Percentiles rank a stretch among this genome's conserved stretches.
Conservation (phyloP, 2,797 vertebrate species). For the Limosa lapponica region DNA sequence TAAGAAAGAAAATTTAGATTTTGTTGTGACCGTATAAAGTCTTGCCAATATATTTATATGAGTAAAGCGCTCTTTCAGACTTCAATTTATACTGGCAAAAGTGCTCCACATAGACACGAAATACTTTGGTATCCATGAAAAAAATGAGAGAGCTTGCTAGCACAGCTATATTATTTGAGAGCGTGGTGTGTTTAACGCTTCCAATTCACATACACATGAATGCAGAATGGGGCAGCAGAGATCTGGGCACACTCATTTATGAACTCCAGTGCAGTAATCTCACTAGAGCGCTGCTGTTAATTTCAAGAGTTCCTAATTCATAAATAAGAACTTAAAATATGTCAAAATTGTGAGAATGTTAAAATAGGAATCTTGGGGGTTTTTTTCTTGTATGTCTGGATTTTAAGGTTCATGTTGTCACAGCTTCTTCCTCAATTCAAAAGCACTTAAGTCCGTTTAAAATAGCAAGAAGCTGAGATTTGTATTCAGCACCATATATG, state of each 20-base stretch:
- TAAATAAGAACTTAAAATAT: not conserved
- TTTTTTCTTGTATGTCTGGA: not conserved
- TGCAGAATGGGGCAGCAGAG: not conserved
- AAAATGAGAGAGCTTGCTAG: not conserved
- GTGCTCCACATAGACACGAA: not conserved
- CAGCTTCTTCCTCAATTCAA: not conserved
- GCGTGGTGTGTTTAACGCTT: not conserved
- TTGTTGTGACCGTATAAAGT: constrained; percentile 1
- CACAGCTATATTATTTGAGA: not conserved
- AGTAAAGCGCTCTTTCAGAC: constrained; percentile 16
- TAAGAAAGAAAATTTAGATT: constrained; percentile 32
- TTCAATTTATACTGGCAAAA: constrained; percentile 39
- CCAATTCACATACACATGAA: fast-evolving
- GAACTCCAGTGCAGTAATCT: not conserved
- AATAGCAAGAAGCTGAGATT: not conserved
- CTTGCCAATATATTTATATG: constrained; percentile 32
- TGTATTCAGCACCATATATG: not conserved
- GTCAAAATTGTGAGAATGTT: not conserved
- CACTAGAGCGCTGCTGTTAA: not conserved
- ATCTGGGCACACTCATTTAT: not conserved
- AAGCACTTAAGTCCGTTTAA: not conserved
- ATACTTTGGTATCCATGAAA: not conserved
- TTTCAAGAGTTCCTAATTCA: not conserved
- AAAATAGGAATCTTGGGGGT: not conserved
- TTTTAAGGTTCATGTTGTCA: not conserved